These are phyloP conservation scores for Australoheros scitulus DNA, from an alignment of 2,113 vertebrate species.

Conservation along the genomic window DNA sequence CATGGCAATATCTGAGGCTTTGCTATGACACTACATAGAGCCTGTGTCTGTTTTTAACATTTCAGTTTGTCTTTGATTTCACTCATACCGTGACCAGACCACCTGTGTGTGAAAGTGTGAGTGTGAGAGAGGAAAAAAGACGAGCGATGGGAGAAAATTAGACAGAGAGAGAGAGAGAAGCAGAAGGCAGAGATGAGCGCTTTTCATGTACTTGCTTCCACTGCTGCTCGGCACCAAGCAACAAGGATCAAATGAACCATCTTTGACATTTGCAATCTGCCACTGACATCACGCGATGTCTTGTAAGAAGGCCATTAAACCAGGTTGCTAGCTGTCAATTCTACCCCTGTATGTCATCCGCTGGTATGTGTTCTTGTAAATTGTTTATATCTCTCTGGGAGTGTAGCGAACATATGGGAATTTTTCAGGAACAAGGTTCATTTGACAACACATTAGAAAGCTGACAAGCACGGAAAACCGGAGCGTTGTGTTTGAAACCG, in stretches of 20 bases:
- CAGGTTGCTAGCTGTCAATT: slow-evolving; percentile 43
- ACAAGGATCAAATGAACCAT: slow-evolving; percentile 60
- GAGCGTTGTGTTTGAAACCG: not conserved
- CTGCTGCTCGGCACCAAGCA: slow-evolving; percentile 30
- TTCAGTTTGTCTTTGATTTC: slow-evolving; percentile 46
- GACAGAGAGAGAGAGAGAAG: not conserved
- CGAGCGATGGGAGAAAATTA: not conserved
- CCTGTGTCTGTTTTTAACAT: not conserved
- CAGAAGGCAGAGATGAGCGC: not conserved
- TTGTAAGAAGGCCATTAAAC: slow-evolving; percentile 58
- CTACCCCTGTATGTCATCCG: slow-evolving; percentile 21
- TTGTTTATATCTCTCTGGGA: slow-evolving; percentile 40
- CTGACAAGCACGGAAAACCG: not conserved
- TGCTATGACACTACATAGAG: not conserved
- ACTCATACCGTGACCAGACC: slow-evolving; percentile 17
- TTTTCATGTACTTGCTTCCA: slow-evolving; percentile 22
- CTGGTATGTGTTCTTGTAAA: slow-evolving; percentile 37
- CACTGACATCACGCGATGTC: slow-evolving; percentile 46
- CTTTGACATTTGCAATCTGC: slow-evolving; percentile 69
- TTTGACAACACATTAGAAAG: slow-evolving; percentile 30
- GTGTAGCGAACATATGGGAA: slow-evolving; percentile 14
- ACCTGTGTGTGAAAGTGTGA: slow-evolving; percentile 15
- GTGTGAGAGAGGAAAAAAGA: not conserved
- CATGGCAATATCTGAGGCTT: slow-evolving; percentile 32
- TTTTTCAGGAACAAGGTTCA: slow-evolving; percentile 11